Base-by-base conservation (phyloP, 2,113 vertebrate genomes). In the Myxocyprinus asiaticus region DNA sequence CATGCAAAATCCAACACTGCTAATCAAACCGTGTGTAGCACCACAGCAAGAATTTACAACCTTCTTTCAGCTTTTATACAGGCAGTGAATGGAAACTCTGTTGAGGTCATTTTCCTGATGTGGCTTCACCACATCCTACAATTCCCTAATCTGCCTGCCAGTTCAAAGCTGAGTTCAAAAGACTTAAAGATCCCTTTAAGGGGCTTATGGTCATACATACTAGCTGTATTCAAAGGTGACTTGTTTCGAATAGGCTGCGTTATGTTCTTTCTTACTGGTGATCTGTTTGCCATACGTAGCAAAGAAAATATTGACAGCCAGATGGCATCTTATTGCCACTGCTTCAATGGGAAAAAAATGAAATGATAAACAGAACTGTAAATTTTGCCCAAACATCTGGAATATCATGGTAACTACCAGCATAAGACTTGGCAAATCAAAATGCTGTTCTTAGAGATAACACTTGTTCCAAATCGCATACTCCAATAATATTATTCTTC, bases 71-170 rank as follows among this genome's bases (percentile, higher is more conserved):
- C 50, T 67, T 64, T 67, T 45, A 1, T 43, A 22, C 42, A 47
- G 50, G 6, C 55, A 59, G 33, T 69, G 66, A 76, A 76, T 69
- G 55, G 14, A 81, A 17, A 62, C 53, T 59, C 51, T 47, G 65
- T 48, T 51, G 22, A 61, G 22, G 22, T 64, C 42, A 47, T 70
- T 53, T 43, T 70, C 15, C 48, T 70, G 43, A 48, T 51, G 15
- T 65, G 67, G 45, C 47, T 69, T 53, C 59, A 67, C 74, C 66
- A 72, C 74, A 47, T 65, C 65, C 79, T 59, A 68, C 50, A 63
- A 51, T 53, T 48, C 42, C 14, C 44, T 17, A 43, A 17, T 82
- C 47, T 66, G 17, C 69, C 71, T 76, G 68, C 53, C 67, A 73
- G 22, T n/a, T 53, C 11, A 59, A 22, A 14, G 55, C 22, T 7